These are phyloP conservation scores for Pocillopora grandis DNA, from an alignment of 92 coral and sea anemone genomes.

Conservation along the genomic window DNA sequence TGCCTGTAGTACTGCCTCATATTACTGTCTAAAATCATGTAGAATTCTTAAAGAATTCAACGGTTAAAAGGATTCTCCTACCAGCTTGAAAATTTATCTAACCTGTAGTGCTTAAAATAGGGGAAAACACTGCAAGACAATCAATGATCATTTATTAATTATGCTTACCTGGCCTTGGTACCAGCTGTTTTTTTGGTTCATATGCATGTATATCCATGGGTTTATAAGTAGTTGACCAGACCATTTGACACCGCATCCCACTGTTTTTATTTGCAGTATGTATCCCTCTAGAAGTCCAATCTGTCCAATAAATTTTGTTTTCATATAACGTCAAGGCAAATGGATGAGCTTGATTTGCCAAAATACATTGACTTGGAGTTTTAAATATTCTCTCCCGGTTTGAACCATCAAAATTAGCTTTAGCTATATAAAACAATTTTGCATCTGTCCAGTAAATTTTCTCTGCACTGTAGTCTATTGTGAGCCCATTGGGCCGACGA, in stretches of 20 bases:
- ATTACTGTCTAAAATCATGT: no score
- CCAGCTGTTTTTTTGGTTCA: conserved; percentile 66
- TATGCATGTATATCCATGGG: conserved; percentile 87
- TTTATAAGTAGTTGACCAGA: conserved; percentile 60
- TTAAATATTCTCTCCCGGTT: conserved; percentile 58
- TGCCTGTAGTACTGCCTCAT: no score
- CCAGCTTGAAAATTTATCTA: no score
- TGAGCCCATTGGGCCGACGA: conserved; percentile 95
- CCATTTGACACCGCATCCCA: conserved; percentile 54
- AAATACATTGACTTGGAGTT: conserved; percentile 35
- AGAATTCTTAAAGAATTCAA: no score
- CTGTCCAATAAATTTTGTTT: conserved; percentile 91
- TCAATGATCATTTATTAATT: no score
- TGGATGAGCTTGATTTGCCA: conserved; percentile 63
- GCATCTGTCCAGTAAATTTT: conserved; percentile 96
- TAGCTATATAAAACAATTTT: conserved; percentile 64
- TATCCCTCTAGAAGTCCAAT: conserved; percentile 80
- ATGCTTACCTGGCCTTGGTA: conserved; percentile 21
- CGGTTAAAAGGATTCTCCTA: no score
- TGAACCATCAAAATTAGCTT: conserved; percentile 74
- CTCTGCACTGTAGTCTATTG: conserved; percentile 74
- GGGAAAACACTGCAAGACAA: not conserved
- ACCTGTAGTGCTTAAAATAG: no score
- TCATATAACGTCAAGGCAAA: conserved; percentile 76
- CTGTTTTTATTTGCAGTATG: conserved; percentile 76